Evolutionary conservation across 1,140 invertebrate genomes (phyloP), one percentile per base, ranked within the genome.

Genomic region (Ceratosolen fusciceps): DNA sequence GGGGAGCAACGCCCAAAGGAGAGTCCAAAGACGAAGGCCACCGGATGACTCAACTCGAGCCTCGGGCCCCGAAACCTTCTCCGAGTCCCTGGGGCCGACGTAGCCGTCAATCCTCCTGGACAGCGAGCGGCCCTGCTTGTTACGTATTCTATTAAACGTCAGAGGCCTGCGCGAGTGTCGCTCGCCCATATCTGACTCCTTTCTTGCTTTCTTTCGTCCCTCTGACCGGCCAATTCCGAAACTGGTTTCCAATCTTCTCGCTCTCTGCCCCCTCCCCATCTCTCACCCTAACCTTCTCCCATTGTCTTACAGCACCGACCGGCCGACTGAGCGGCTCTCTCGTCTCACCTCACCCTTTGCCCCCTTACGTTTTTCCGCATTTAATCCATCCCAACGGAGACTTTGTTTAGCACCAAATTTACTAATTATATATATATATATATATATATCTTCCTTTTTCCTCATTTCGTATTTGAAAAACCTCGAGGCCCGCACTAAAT

Each of bases 141-240:
- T 75, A 75, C 74, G 74, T 75, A 56, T 58, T 74, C 72, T 74
- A 74, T 74, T 74, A 62, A 60, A 56, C 56, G 72, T 31, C n/a
- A 19, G 49, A 29, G 21, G 56, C n/a, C 34, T 60, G 7, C 24
- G 31, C 72, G 72, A 65, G 34, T 65, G 60, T 60, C 56, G 39
- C 52, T 54, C 70, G 49, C 70, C 24, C 29, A 62, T 34, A 19
- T 34, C 60, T 34, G 49, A 34, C 71, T 56, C 34, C 70, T 72
- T 52, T 56, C 34, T 49, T 72, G 31, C 52, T 73, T 73, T 73
- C 70, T 72, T 72, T 72, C 71, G 24, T 65, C 60, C 31, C 60
- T 65, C 31, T 65, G 60, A 65, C 4, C 71, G 31, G n/a, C 52
- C 26, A 39, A 73, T 43, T 73, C 21, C 3, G 37, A 73, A 73